Evolutionary conservation across 2,888 invertebrate genomes (phyloP).

Genomic region (Synergus itoensis): DNA sequence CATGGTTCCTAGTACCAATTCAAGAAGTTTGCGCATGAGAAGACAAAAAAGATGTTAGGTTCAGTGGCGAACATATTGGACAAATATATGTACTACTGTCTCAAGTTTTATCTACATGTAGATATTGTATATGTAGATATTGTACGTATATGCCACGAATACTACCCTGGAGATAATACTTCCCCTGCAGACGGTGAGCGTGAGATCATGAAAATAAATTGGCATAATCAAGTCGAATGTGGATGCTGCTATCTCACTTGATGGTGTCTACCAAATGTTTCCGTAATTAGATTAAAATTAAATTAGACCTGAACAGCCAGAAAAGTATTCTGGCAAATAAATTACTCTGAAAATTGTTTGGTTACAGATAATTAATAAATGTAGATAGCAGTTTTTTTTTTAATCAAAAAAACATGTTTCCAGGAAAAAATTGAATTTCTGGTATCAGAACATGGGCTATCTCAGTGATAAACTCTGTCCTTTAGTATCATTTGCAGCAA

Average conservation of each 20-base stretch:
- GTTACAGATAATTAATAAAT: background rate
- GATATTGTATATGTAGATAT: background rate
- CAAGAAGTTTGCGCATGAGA: background rate
- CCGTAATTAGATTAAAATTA: background rate
- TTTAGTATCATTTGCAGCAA: constrained; percentile 11
- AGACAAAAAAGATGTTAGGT: background rate
- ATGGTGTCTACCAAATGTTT: constrained; percentile 62
- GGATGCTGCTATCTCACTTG: constrained; percentile 58
- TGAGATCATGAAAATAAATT: constrained; percentile 67
- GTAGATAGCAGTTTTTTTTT: background rate
- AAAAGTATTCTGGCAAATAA: background rate
- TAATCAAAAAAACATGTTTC: background rate
- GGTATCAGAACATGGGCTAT: background rate
- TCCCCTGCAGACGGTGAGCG: constrained; percentile 51
- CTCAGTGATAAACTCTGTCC: constrained; percentile 2
- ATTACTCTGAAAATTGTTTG: background rate
- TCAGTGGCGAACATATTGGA: background rate
- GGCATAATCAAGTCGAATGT: constrained; percentile 61
- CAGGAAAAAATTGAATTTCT: background rate
- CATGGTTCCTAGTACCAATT: background rate
- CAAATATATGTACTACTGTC: background rate
- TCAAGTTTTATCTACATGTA: background rate
- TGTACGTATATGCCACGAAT: background rate
- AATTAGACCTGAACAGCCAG: background rate
- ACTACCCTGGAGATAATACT: constrained; percentile 3